Evolutionary conservation across 2,797 vertebrate species (phyloP).

Genomic region (Ispidina picta): DNA sequence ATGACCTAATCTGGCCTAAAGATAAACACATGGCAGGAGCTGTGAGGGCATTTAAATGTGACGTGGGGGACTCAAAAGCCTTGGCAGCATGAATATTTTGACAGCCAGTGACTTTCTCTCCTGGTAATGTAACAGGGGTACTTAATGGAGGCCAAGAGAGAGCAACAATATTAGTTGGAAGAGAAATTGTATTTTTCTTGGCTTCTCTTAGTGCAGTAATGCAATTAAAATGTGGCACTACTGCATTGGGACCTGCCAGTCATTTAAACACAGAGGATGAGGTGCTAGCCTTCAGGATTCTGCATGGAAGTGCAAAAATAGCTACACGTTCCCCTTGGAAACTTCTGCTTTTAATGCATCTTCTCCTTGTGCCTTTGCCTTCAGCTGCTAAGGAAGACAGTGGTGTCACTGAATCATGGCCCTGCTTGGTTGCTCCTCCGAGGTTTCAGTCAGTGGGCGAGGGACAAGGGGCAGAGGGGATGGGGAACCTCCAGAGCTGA

Average conservation of each 20-base stretch:
- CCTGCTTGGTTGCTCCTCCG: background rate
- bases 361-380: background rate
- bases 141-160: background rate
- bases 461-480: background rate
- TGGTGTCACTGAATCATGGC: background rate
- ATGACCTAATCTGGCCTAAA: background rate
- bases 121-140: background rate
- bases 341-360: background rate
- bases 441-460: background rate
- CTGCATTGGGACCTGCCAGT: background rate
- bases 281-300: background rate
- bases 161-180: conserved; percentile 17
- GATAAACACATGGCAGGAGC: background rate
- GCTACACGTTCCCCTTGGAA: background rate
- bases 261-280: background rate
- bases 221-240: background rate
- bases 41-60: background rate
- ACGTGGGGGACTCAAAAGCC: background rate
- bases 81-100: background rate
- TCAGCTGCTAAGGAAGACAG: background rate
- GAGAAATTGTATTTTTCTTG: conserved; percentile 24
- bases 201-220: background rate
- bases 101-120: background rate
- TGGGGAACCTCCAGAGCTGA: background rate
- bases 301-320: background rate